These are phyloP conservation scores for Myotis planiceps DNA, from an alignment of 2,797 vertebrate species.

Conservation along the genomic window DNA sequence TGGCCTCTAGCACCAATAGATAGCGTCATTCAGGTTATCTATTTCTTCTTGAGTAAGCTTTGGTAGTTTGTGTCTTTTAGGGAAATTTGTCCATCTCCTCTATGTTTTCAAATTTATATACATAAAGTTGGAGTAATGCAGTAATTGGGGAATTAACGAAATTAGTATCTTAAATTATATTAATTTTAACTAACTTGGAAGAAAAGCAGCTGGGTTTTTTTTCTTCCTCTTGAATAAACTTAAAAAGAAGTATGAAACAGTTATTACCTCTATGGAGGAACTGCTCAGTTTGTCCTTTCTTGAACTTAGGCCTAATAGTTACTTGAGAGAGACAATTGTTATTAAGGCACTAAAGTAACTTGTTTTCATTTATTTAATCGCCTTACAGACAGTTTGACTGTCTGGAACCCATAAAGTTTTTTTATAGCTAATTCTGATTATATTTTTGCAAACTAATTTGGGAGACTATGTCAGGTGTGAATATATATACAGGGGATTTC, in stretches of 20 bases:
- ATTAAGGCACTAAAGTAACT: background rate
- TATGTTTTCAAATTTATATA: constrained; percentile 14
- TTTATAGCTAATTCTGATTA: background rate
- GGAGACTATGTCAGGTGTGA: background rate
- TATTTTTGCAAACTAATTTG: constrained; percentile 15
- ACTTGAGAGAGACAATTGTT: background rate
- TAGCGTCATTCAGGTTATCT: background rate
- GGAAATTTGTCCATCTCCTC: constrained; percentile 1
- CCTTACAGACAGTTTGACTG: background rate
- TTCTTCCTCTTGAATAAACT: background rate
- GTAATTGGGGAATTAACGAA: background rate
- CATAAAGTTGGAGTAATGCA: background rate
- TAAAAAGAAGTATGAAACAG: background rate
- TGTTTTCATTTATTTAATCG: constrained; percentile 38
- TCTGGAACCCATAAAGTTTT: background rate
- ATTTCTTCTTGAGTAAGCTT: background rate
- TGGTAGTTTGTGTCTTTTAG: constrained; percentile 1
- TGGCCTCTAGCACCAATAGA: background rate
- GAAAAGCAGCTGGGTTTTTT: background rate
- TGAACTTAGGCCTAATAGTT: background rate
- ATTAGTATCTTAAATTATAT: background rate
- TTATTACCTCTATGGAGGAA: background rate
- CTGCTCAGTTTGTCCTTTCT: constrained; percentile 17
- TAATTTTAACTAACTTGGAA: constrained; percentile 18
- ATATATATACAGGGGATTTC: constrained; percentile 1